Conservation (phyloP, 2,797 vertebrate genomes). For the Picus viridis region DNA sequence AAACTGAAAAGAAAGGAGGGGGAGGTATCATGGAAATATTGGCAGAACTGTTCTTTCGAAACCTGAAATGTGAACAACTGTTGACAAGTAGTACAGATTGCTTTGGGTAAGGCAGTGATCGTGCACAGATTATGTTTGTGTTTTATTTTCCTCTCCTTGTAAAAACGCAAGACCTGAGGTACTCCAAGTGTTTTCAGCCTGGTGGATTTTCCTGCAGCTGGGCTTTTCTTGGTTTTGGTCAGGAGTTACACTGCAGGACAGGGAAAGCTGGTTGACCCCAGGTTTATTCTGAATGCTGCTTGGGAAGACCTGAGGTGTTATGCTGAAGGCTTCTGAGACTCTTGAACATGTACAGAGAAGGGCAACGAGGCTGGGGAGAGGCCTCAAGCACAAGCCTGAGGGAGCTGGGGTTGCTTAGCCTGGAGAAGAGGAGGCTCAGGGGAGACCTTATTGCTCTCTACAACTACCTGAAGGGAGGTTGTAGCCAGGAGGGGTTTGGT, state of each 20-base stretch:
- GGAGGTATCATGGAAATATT: not conserved
- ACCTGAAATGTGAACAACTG: not conserved
- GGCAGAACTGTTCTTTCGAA: not conserved
- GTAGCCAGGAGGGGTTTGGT: too few species aligned
- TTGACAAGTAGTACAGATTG: not conserved
- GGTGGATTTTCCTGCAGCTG: accelerated
- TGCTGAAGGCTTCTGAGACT: not conserved
- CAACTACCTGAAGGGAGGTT: too few species aligned
- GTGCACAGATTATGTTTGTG: accelerated
- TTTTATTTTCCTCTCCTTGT: too few species aligned
- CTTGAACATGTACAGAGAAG: too few species aligned
- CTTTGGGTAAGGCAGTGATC: not conserved
- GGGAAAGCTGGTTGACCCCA: not conserved
- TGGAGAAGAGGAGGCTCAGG: too few species aligned
- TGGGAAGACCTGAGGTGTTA: not conserved
- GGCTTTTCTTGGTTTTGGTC: not conserved
- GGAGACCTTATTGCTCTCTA: too few species aligned
- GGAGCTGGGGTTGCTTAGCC: too few species aligned
- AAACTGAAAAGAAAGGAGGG: not conserved
- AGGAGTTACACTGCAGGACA: not conserved
- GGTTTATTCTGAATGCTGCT: not conserved
- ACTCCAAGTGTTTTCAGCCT: not conserved
- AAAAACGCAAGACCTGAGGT: not conserved
- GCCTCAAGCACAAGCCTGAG: too few species aligned
- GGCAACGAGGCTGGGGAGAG: too few species aligned